phyloP scores from a whole-genome alignment of 1,140 invertebrate genomes.

The Drosophila triauraria region DNA sequence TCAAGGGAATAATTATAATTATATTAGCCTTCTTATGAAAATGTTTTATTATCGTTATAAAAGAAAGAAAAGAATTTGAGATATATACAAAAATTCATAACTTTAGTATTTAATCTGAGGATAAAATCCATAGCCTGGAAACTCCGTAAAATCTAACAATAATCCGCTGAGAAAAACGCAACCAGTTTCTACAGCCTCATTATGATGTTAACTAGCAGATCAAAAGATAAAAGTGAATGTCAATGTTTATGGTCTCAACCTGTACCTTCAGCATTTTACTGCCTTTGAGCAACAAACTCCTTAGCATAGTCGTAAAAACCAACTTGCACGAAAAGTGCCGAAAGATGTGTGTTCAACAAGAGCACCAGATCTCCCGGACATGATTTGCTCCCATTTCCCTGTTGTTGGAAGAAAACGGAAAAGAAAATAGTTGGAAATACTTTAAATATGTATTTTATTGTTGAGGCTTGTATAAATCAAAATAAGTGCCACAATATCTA shows the following conservation, averaged over 20 bases:
- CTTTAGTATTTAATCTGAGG: too few relatives aligned
- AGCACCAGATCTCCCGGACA: slow-evolving; percentile 43
- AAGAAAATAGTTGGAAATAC: slow-evolving; percentile 22
- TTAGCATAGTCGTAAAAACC: slow-evolving; percentile 27
- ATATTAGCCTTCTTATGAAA: too few relatives aligned
- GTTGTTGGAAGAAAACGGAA: slow-evolving; percentile 9
- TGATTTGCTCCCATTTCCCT: slow-evolving; percentile 39
- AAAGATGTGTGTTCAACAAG: slow-evolving; percentile 10
- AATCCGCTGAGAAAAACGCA: neutral
- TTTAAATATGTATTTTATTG: slow-evolving; percentile 25
- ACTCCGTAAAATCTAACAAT: neutral
- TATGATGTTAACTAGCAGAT: neutral
- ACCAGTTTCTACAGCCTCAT: neutral
- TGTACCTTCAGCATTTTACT: neutral
- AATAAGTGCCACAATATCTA: slow-evolving; percentile 7
- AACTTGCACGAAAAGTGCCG: neutral
- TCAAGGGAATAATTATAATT: neutral
- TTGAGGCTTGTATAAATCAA: slow-evolving; percentile 9
- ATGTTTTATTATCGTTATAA: neutral
- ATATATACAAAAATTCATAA: neutral
- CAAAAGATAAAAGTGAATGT: slow-evolving; percentile 1
- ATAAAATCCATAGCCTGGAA: neutral
- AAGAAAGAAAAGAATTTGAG: neutral
- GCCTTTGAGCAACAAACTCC: slow-evolving; percentile 14
- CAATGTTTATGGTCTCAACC: slow-evolving; percentile 12